Evolutionary conservation across 2,113 vertebrate species (phyloP).

Genomic region (Tonatia bakeri): DNA sequence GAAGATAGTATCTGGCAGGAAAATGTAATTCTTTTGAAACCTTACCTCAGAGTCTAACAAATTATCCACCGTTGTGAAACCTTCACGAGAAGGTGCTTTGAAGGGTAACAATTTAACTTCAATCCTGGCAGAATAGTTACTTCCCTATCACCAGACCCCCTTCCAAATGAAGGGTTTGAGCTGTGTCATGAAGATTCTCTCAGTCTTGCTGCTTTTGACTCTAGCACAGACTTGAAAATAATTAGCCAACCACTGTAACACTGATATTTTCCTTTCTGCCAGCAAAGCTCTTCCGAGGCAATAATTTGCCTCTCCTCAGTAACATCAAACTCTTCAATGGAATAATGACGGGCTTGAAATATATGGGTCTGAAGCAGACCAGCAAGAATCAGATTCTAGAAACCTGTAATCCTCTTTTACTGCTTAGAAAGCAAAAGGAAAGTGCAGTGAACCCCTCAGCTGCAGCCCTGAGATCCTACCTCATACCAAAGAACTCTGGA

Average conservation of each 20-base stretch:
- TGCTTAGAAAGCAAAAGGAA: not conserved
- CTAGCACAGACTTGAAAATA: not conserved
- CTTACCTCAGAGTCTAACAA: not conserved
- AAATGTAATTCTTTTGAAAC: not conserved
- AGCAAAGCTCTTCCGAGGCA: not conserved
- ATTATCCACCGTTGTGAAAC: not conserved
- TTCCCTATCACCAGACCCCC: not conserved
- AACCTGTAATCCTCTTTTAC: not conserved
- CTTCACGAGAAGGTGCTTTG: not conserved
- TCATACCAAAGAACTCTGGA: not conserved
- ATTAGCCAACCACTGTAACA: not conserved
- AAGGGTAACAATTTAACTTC: not conserved
- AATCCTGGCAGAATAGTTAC: not conserved
- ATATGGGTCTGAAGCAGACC: not conserved
- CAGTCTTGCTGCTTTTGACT: not conserved
- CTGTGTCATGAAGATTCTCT: not conserved
- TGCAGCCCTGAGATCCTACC: not conserved
- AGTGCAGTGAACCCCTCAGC: not conserved
- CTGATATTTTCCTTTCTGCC: not conserved
- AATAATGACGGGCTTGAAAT: slow-evolving; percentile 36
- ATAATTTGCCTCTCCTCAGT: slow-evolving; percentile 30
- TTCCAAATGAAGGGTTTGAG: not conserved
- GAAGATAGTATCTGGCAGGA: not conserved
- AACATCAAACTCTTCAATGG: slow-evolving; percentile 35
- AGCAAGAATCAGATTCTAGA: not conserved